Evolutionary conservation across 2,888 invertebrate genomes (phyloP).

Genomic region (Meandrusa payeni): DNA sequence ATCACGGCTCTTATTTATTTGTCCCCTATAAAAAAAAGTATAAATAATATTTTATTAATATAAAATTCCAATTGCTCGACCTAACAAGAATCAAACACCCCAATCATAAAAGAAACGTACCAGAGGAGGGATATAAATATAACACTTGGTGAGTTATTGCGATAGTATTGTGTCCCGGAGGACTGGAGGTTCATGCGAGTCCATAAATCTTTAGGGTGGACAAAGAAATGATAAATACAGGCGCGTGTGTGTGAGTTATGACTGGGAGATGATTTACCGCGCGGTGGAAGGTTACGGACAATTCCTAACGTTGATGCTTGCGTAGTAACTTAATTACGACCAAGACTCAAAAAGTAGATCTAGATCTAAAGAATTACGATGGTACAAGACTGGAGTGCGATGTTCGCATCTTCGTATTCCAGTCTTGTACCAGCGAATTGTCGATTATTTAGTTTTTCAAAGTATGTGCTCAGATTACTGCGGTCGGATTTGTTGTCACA

Average conservation of each 20-base stretch:
- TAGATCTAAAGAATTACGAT: too few species aligned
- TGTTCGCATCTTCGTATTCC: too few species aligned
- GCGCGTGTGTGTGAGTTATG: conserved; percentile 55
- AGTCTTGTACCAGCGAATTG: too few species aligned
- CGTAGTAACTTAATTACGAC: background rate
- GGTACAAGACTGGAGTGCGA: too few species aligned
- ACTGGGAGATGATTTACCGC: conserved; percentile 51
- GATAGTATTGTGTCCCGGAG: conserved; percentile 36
- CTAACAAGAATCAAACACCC: conserved; percentile 19
- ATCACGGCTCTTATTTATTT: too few species aligned
- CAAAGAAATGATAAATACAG: conserved; percentile 70
- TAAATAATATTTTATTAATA: too few species aligned
- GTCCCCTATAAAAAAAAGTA: too few species aligned
- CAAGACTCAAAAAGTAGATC: too few species aligned
- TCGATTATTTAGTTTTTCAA: too few species aligned
- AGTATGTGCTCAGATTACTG: too few species aligned
- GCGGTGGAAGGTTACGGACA: conserved; percentile 35
- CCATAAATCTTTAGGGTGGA: conserved; percentile 61
- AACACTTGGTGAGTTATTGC: conserved; percentile 40
- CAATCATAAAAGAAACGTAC: conserved; percentile 21
- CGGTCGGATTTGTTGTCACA: too few species aligned
- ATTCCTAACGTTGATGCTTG: conserved; percentile 6
- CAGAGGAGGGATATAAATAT: conserved; percentile 42
- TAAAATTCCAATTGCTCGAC: conserved; percentile 14
- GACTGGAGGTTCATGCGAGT: conserved; percentile 34